phyloP scores from a whole-genome alignment of 2,888 invertebrate genomes.

The Norana najaformis region DNA sequence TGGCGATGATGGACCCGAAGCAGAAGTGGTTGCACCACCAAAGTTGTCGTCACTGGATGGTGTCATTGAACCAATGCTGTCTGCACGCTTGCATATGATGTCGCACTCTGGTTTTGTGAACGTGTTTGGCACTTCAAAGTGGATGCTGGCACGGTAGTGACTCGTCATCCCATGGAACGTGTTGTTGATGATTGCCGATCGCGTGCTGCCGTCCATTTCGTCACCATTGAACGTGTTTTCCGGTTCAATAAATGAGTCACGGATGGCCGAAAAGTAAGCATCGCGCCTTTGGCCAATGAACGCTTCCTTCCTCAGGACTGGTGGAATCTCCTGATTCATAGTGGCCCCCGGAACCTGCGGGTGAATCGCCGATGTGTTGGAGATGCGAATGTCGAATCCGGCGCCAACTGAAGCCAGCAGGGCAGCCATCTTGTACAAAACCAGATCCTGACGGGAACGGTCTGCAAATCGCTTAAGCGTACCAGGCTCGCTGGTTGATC shows the following conservation, averaged over 20 bases:
- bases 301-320: constrained; percentile 19
- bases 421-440: constrained; percentile 85
- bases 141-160: constrained; percentile 62
- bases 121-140: constrained; percentile 49
- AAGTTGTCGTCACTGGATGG: constrained; percentile 35
- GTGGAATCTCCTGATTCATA: constrained; percentile 44
- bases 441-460: constrained; percentile 66
- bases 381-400: constrained; percentile 87
- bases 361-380: constrained; percentile 67
- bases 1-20: constrained; percentile 23
- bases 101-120: not conserved
- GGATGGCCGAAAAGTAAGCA: constrained; percentile 58
- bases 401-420: constrained; percentile 82
- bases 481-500: constrained; percentile 38
- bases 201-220: not conserved
- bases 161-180: constrained; percentile 84
- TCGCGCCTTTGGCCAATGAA: constrained; percentile 56
- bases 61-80: constrained; percentile 27
- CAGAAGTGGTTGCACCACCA: not conserved
- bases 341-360: constrained; percentile 49
- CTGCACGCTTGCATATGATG: not conserved
- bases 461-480: constrained; percentile 41
- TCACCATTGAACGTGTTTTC: constrained; percentile 43
- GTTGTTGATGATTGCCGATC: constrained; percentile 68
- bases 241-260: constrained; percentile 57